phyloP scores from a whole-genome alignment of 53 echinoderm and acorn worm genomes.

The Hippasteria phrygiana region DNA sequence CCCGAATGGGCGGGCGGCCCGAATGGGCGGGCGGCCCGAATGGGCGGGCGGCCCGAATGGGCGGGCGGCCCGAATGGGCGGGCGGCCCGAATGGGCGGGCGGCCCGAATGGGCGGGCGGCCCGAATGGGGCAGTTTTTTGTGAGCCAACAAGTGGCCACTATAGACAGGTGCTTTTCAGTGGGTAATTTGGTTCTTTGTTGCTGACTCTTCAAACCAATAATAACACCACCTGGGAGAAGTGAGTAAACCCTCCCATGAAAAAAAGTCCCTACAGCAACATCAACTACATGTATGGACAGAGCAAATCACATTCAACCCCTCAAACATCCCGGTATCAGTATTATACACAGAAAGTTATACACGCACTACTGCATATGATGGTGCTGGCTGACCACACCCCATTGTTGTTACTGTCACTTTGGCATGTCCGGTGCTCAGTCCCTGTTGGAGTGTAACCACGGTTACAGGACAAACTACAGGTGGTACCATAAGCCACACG shows the following conservation, averaged over 20 bases:
- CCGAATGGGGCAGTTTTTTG: too few relatives aligned
- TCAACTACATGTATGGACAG: too few relatives aligned
- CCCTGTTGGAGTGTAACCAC: constrained; percentile 71
- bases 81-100: neutral
- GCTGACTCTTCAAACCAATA: too few relatives aligned
- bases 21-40: constrained; percentile 29
- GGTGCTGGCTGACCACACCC: constrained; percentile 72
- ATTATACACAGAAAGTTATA: too few relatives aligned
- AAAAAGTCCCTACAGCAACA: too few relatives aligned
- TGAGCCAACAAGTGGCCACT: too few relatives aligned
- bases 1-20: neutral
- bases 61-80: neutral
- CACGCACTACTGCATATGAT: constrained; percentile 74
- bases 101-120: constrained; percentile 8
- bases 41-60: constrained; percentile 39
- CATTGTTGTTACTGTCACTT: constrained; percentile 60
- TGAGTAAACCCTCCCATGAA: too few relatives aligned
- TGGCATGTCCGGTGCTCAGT: constrained; percentile 58
- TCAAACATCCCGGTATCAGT: too few relatives aligned
- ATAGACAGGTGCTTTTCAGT: neutral
- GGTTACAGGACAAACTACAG: constrained; percentile 77
- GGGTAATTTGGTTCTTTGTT: too few relatives aligned
- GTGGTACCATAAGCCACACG: constrained; percentile 60
- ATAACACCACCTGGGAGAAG: too few relatives aligned
- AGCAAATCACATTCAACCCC: too few relatives aligned